These are phyloP conservation scores for Pangasius djambal DNA, from an alignment of 2,797 vertebrate genomes.

Conservation along the genomic window DNA sequence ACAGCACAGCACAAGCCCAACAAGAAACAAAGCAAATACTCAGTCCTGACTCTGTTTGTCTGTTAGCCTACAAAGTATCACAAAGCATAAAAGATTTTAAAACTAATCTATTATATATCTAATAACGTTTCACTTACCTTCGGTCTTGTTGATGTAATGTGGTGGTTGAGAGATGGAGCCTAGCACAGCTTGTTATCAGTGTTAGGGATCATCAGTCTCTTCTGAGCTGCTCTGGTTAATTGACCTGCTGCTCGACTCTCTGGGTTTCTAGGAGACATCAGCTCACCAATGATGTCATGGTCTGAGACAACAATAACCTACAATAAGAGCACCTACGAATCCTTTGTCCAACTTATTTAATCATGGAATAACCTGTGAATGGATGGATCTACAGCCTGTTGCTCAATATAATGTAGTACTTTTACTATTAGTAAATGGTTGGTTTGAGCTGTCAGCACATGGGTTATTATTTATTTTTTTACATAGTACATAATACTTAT, in stretches of 20 bases:
- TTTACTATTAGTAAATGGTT: neutral
- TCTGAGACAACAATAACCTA: slow-evolving; percentile 32
- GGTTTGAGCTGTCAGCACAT: neutral
- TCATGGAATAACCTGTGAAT: slow-evolving; percentile 9
- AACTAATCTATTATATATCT: neutral
- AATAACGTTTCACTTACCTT: slow-evolving; percentile 43
- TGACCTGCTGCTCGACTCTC: slow-evolving; percentile 62
- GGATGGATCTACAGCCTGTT: neutral
- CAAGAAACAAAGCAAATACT: neutral
- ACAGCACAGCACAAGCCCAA: neutral
- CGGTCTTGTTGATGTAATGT: slow-evolving; percentile 9
- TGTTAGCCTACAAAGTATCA: neutral
- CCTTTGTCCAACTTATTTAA: slow-evolving; percentile 15
- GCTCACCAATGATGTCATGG: slow-evolving; percentile 69
- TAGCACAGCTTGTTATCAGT: slow-evolving; percentile 61
- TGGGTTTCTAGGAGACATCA: slow-evolving; percentile 72
- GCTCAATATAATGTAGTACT: slow-evolving; percentile 2
- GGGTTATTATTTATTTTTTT: neutral
- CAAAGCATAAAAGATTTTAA: neutral
- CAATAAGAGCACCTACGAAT: neutral
- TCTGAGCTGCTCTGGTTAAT: slow-evolving; percentile 62
- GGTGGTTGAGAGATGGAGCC: slow-evolving; percentile 40
- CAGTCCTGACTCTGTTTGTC: neutral
- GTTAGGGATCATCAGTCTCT: slow-evolving; percentile 47
- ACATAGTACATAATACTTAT: neutral